Percentiles rank a stretch among this genome's conserved stretches.
Conservation (phyloP, 2,797 vertebrate species). For the Semotilus atromaculatus region DNA sequence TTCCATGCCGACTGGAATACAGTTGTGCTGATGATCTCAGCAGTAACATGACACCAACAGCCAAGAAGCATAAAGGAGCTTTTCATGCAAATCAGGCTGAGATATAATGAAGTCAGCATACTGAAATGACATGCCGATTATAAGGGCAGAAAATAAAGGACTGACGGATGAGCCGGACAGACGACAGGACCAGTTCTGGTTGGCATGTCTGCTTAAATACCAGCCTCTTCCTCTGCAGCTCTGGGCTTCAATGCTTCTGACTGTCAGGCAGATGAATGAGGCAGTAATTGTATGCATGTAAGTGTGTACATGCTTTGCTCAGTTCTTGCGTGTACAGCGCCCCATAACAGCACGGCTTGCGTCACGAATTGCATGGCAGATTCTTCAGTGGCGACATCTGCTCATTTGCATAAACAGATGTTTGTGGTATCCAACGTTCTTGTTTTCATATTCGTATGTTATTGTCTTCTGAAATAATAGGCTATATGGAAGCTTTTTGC, state of each 20-base stretch:
- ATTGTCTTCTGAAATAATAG: background rate
- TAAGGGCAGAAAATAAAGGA: conserved; percentile 46
- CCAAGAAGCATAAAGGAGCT: conserved; percentile 31
- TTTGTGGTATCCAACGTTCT: conserved; percentile 48
- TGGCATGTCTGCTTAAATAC: conserved; percentile 30
- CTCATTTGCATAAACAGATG: conserved; percentile 76
- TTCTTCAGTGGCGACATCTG: conserved; percentile 62
- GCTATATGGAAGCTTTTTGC: background rate
- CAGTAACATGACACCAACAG: conserved; percentile 13
- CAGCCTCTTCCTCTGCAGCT: conserved; percentile 45
- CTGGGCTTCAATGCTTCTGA: conserved; percentile 26
- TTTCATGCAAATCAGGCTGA: conserved; percentile 38
- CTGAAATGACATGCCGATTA: conserved; percentile 48
- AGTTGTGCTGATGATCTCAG: conserved; percentile 14
- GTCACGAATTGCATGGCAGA: conserved; percentile 54
- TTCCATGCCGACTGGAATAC: conserved; percentile 8
- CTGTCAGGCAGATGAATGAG: conserved; percentile 9
- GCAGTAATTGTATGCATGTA: background rate
- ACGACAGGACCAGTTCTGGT: conserved; percentile 12
- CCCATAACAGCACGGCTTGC: background rate
- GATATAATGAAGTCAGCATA: conserved; percentile 53
- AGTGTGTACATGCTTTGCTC: conserved; percentile 32
- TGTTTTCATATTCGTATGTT: conserved; percentile 2
- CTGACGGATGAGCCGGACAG: conserved; percentile 13
- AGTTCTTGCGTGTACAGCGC: conserved; percentile 38